phyloP scores from a whole-genome alignment of 2,113 vertebrate genomes.

The Agelaius tricolor region DNA sequence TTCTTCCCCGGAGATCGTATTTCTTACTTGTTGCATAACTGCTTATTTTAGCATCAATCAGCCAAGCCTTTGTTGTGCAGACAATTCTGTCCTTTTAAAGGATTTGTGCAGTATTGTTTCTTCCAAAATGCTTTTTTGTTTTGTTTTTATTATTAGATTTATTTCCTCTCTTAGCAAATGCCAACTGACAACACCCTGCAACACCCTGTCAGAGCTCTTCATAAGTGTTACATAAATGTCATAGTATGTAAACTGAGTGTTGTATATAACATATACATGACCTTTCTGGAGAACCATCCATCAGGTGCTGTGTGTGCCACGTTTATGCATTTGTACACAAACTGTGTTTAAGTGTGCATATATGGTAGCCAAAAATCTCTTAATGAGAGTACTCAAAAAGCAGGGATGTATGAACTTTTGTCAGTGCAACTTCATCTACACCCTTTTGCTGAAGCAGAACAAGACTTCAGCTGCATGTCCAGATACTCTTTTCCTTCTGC shows the following conservation, averaged over 20 bases:
- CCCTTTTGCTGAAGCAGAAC: neutral
- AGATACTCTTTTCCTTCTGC: neutral
- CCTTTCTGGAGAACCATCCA: neutral
- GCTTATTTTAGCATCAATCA: slow-evolving; percentile 72
- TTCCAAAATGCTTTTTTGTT: slow-evolving; percentile 37
- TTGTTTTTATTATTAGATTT: slow-evolving; percentile 70
- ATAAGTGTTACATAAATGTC: slow-evolving; percentile 57
- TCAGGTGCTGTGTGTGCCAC: neutral
- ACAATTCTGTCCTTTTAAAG: slow-evolving; percentile 61
- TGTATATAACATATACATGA: neutral
- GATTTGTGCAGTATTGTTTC: slow-evolving; percentile 58
- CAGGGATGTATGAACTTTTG: neutral
- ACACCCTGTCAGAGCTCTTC: slow-evolving; percentile 61
- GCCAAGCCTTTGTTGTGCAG: slow-evolving; percentile 63
- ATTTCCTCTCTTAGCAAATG: slow-evolving; percentile 70
- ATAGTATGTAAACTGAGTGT: slow-evolving; percentile 45
- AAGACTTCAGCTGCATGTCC: neutral
- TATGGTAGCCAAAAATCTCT: neutral
- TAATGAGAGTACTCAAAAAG: neutral
- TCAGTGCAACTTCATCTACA: neutral
- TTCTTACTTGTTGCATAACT: slow-evolving; percentile 71
- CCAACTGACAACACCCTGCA: slow-evolving; percentile 69
- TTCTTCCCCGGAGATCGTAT: slow-evolving; percentile 52
- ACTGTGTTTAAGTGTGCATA: neutral
- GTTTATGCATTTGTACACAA: fast-evolving